Evolutionary conservation across 2,888 invertebrate genomes (phyloP), one percentile per base, ranked within the genome.

Genomic region (Lycocerus yunnanus): DNA sequence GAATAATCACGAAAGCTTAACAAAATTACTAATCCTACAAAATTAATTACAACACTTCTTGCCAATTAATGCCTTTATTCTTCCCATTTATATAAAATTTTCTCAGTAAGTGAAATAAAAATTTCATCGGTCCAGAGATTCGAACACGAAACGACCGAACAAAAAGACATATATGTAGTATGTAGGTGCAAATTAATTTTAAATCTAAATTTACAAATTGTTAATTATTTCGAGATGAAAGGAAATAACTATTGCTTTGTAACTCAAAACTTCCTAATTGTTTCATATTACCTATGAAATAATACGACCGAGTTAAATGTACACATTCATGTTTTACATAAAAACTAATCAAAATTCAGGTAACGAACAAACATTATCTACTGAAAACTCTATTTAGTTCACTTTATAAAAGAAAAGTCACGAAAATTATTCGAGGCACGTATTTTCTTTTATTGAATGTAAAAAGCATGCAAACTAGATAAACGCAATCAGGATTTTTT

Each of bases 341-440:
- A 69, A 43, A 67, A 61, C 70, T 75, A 71, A 66, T 75, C 59
- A 60, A 66, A 68, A 75, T 75, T 75, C 71, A 15, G 20, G 66
- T 65, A 75, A 69, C 72, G 72, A 66, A 68, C 68, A 43, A 72
- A 75, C 66, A 72, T 75, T 75, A 75, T 75, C 75, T 75, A 68
- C 63, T 69, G 63, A 71, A 74, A 75, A 75, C 75, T 68, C 74
- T 72, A 65, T 69, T 75, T 75, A 75, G 75, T 71, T 69, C 75
- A 75, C 72, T 75, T 75, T 75, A 73, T 72, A 69, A 66, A 72
- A 65, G 68, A 70, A 71, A 72, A 74, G 71, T 75, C 68, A 74
- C 15, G 68, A 60, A 74, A 68, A 68, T 70, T 73, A 75, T 75
- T 75, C 75, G 59, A 69, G 71, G 69, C 75, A 75, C 75, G 75